These are phyloP conservation scores for Apteryx owenii DNA, from an alignment of 2,113 vertebrate genomes.

Conservation along the genomic window DNA sequence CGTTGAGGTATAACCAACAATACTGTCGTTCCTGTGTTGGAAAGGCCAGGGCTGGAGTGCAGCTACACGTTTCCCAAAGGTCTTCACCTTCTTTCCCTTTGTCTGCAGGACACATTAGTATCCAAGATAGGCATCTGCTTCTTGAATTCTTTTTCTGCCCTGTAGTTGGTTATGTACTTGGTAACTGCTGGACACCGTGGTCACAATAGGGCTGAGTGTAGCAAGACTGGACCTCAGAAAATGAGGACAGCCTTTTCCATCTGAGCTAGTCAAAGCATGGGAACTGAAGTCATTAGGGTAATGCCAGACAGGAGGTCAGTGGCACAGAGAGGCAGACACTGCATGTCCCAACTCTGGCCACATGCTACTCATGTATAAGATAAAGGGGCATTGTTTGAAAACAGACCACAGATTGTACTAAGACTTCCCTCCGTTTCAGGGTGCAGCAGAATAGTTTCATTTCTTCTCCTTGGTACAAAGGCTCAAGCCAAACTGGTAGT, in stretches of 20 bases:
- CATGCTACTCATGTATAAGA: neutral
- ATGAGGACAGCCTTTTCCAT: neutral
- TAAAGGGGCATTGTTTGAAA: neutral
- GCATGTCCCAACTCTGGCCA: neutral
- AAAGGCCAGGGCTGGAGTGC: neutral
- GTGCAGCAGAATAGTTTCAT: neutral
- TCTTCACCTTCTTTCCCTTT: neutral
- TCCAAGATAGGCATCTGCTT: neutral
- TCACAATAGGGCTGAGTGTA: neutral
- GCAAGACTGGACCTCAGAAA: neutral
- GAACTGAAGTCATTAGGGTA: neutral
- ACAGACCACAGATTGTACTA: neutral
- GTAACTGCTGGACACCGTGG: neutral
- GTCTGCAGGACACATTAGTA: neutral
- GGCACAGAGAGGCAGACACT: neutral
- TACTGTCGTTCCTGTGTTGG: accelerated
- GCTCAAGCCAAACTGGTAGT: neutral
- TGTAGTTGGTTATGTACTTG: neutral
- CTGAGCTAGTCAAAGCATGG: neutral
- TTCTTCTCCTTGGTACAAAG: neutral
- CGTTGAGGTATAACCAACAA: neutral
- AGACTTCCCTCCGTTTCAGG: neutral
- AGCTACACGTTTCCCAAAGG: neutral
- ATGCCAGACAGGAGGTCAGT: neutral
- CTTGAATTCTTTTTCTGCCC: neutral